Conservation (phyloP, 2,888 invertebrate genomes). For the Euspilapteryx auroguttella region DNA sequence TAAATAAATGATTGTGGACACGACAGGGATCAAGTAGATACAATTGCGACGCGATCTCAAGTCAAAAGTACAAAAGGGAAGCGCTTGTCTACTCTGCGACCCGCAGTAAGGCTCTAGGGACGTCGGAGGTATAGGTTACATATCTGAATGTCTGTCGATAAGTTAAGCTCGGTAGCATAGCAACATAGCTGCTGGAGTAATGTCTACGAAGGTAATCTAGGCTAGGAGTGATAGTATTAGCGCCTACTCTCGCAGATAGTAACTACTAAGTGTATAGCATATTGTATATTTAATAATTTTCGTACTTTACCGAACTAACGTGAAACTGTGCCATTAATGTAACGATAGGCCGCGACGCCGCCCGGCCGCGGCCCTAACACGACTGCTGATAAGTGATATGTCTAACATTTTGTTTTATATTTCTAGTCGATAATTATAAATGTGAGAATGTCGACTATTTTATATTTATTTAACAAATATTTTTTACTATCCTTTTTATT, state of each 20-base stretch:
- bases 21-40: constrained; percentile 51
- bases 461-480: constrained; percentile 19
- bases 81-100: too few species aligned
- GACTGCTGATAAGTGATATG: constrained; percentile 56
- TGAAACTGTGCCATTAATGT: constrained; percentile 61
- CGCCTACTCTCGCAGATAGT: too few species aligned
- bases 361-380: constrained; percentile 32
- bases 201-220: too few species aligned
- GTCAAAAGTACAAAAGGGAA: too few species aligned
- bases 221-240: too few species aligned
- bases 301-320: constrained; percentile 54
- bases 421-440: constrained; percentile 51
- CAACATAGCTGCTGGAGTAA: too few species aligned
- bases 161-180: too few species aligned
- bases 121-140: too few species aligned
- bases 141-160: too few species aligned
- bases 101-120: too few species aligned
- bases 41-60: constrained; percentile 42
- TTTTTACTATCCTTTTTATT: constrained; percentile 7
- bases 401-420: constrained; percentile 45
- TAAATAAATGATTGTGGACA: constrained; percentile 34
- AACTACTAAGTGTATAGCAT: too few species aligned
- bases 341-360: constrained; percentile 54
- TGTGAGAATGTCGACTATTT: constrained; percentile 38
- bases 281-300: constrained; percentile 30